A percentile compares a stretch with the other conserved stretches of the same genome.
These are phyloP conservation scores for Eulemur albifrons DNA, from an alignment of 2,797 vertebrate species.

Conservation along the genomic window DNA sequence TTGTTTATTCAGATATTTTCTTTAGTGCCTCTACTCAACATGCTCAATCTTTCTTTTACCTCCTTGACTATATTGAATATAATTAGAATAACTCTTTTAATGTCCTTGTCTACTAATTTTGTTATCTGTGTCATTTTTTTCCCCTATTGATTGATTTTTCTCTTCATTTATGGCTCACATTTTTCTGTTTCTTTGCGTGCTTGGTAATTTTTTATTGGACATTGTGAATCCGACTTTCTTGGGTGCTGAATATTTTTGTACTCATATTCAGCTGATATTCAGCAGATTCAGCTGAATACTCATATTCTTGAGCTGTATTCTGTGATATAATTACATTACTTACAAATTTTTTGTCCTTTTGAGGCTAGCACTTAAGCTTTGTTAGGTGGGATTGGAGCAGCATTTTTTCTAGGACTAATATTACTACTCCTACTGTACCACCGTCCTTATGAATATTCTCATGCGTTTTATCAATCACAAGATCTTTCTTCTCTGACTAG, in stretches of 20 bases:
- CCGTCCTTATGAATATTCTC: background rate
- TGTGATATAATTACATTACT: background rate
- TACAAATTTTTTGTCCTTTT: background rate
- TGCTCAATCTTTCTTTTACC: background rate
- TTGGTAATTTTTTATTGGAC: background rate
- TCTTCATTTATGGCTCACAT: background rate
- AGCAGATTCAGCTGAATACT: too few species aligned
- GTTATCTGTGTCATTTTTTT: background rate
- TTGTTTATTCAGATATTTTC: background rate
- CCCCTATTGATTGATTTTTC: background rate
- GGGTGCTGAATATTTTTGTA: background rate
- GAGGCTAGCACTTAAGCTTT: background rate
- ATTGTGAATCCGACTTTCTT: constrained; percentile 16
- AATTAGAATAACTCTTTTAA: background rate
- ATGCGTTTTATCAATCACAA: background rate
- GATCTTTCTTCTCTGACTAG: background rate
- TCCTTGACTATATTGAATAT: background rate
- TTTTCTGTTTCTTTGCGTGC: background rate
- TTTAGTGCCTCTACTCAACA: background rate
- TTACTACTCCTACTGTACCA: background rate
- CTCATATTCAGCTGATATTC: background rate
- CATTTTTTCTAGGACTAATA: background rate
- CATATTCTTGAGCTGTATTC: background rate
- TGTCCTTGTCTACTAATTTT: background rate
- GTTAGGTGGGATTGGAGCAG: background rate